Percentiles rank a stretch among this genome's conserved stretches.
phyloP scores from a whole-genome alignment of 2,888 invertebrate species.

The Orgyia antiqua region DNA sequence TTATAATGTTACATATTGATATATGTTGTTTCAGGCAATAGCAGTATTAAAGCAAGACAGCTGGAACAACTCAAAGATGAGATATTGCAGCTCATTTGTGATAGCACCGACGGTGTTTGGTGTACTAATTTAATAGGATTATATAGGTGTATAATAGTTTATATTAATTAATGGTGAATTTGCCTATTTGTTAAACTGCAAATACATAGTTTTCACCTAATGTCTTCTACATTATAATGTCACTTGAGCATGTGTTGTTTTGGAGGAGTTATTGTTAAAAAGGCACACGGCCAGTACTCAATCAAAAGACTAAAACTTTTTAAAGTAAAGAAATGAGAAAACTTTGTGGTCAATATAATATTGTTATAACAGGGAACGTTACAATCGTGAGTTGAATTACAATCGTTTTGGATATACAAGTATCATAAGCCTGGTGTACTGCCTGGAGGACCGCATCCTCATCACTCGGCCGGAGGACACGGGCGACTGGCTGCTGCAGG shows the following conservation, averaged over 20 bases:
- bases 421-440: conserved; percentile 43
- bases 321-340: too few relatives aligned
- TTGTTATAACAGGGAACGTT: conserved; percentile 41
- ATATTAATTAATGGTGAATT: too few relatives aligned
- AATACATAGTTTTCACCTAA: too few relatives aligned
- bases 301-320: too few relatives aligned
- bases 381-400: conserved; percentile 49
- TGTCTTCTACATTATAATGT: too few relatives aligned
- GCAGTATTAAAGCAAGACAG: conserved; percentile 27
- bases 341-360: too few relatives aligned
- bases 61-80: conserved; percentile 44
- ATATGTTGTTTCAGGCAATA: conserved; percentile 26
- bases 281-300: too few relatives aligned
- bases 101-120: conserved; percentile 63
- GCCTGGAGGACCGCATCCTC: conserved; percentile 29
- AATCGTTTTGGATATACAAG: conserved; percentile 47
- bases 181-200: too few relatives aligned
- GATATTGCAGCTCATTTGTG: conserved; percentile 42
- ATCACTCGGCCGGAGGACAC: conserved; percentile 25
- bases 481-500: conserved; percentile 35
- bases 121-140: conserved; percentile 57
- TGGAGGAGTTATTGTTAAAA: too few relatives aligned
- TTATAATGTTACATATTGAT: background rate
- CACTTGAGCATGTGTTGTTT: too few relatives aligned
- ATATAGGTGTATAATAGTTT: conserved; percentile 48